Percentiles rank a stretch among this genome's conserved stretches.
Conservation (phyloP, 2,797 vertebrate species). For the Halcyon smyrnensis region DNA sequence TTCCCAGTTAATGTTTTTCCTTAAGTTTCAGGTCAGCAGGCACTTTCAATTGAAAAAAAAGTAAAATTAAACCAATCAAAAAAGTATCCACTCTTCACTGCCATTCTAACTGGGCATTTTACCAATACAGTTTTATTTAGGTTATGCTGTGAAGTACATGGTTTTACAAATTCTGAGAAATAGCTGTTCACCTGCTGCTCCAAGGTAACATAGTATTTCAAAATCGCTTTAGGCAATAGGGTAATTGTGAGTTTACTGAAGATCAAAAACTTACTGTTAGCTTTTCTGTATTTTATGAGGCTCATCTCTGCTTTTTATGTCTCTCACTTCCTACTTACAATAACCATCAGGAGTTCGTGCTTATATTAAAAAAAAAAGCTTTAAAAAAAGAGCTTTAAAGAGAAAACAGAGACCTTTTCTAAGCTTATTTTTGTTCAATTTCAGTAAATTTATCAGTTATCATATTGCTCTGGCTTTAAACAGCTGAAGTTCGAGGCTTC, state of each 20-base stretch:
- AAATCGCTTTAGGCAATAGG: neutral
- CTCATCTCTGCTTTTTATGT: neutral
- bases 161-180: neutral
- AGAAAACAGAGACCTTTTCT: neutral
- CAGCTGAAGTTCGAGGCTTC: neutral
- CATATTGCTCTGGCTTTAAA: neutral
- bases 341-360: neutral
- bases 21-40: neutral
- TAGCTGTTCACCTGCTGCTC: neutral
- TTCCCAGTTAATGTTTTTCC: neutral
- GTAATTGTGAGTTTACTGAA: neutral
- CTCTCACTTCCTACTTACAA: neutral
- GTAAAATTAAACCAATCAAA: neutral
- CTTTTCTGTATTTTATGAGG: neutral
- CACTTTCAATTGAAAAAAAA: neutral
- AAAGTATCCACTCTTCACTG: neutral
- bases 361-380: neutral
- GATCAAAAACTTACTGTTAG: neutral
- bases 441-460: neutral
- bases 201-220: neutral
- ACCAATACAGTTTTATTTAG: neutral
- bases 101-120: neutral
- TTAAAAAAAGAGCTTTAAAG: neutral
- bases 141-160: neutral
- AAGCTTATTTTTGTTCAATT: neutral